Conservation (phyloP, 2,797 vertebrate species). For the Alosa sapidissima region DNA sequence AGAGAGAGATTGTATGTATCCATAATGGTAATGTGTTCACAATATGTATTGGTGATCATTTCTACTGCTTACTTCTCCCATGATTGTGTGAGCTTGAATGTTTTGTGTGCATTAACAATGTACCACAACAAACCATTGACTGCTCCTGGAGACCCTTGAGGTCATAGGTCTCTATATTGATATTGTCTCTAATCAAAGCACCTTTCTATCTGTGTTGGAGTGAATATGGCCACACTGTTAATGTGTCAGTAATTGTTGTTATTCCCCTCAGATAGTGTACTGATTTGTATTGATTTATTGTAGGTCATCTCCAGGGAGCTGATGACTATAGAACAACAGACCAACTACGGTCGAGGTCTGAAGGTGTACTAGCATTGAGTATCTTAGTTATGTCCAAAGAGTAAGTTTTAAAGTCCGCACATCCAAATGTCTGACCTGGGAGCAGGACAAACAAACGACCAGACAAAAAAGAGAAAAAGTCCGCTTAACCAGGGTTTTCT, state of each 20-base stretch:
- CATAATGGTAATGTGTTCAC: neutral
- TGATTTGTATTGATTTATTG: neutral
- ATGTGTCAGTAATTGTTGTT: slow-evolving; percentile 37
- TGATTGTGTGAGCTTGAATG: neutral
- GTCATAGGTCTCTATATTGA: neutral
- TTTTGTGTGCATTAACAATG: neutral
- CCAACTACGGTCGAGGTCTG: neutral
- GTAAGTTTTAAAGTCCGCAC: too few relatives aligned
- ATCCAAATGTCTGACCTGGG: too few relatives aligned
- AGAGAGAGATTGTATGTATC: too few relatives aligned
- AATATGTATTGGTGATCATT: neutral
- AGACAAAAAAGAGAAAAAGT: too few relatives aligned
- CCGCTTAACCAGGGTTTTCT: too few relatives aligned
- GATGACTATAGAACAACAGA: neutral
- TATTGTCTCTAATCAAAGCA: slow-evolving; percentile 64
- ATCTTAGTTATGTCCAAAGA: too few relatives aligned
- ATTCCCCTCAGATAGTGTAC: neutral
- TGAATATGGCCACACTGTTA: slow-evolving; percentile 44
- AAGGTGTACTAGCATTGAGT: neutral
- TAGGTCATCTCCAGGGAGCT: neutral
- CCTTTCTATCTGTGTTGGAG: slow-evolving; percentile 51
- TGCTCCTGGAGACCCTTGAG: neutral
- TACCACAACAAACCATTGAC: neutral
- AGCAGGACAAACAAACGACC: too few relatives aligned
- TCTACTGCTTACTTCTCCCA: neutral